Evolutionary conservation across 2,113 vertebrate species (phyloP).

Genomic region (Passer domesticus): DNA sequence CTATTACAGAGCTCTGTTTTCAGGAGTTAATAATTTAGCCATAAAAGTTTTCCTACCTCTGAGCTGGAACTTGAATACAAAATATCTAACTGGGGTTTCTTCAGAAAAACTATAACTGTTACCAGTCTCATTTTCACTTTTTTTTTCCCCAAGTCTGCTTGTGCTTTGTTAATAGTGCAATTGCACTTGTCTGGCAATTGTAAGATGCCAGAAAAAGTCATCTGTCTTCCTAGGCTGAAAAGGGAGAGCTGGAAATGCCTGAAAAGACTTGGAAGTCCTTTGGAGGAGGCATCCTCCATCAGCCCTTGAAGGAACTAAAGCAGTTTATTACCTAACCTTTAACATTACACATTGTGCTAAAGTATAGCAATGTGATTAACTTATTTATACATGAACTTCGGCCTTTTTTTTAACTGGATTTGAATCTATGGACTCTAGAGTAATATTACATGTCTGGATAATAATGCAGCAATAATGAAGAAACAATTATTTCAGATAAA

Average conservation of each 20-base stretch:
- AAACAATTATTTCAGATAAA: not conserved
- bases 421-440: not conserved
- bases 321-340: not conserved
- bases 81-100: not conserved
- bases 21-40: slow-evolving; percentile 45
- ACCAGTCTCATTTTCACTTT: not conserved
- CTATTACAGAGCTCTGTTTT: slow-evolving; percentile 34
- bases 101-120: not conserved
- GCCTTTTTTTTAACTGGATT: not conserved
- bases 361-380: not conserved
- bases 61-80: slow-evolving; percentile 14
- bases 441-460: not conserved
- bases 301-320: not conserved
- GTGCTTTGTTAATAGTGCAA: not conserved
- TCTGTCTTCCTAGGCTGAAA: not conserved
- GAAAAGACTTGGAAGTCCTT: not conserved
- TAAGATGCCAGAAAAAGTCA: not conserved
- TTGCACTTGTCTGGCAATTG: not conserved
- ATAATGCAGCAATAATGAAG: not conserved
- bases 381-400: not conserved
- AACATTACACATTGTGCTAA: not conserved
- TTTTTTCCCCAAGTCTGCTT: not conserved
- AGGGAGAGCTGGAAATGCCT: not conserved
- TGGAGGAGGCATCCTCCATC: not conserved
- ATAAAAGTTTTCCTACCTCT: slow-evolving; percentile 8